These are phyloP conservation scores for Alcedo atthis DNA, from an alignment of 2,797 vertebrate species.

Conservation along the genomic window DNA sequence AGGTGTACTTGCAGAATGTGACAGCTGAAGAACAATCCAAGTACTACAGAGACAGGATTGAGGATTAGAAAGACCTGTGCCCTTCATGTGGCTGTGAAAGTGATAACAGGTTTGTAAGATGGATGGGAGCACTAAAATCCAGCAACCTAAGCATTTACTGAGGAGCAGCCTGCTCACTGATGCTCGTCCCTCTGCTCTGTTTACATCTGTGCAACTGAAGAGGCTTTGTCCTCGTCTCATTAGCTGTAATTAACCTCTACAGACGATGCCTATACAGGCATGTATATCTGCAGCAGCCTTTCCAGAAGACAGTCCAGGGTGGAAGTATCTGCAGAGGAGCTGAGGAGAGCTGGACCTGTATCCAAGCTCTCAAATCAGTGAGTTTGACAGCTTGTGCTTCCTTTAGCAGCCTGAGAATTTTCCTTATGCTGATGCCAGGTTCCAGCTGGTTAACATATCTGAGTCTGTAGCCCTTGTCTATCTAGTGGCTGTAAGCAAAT, in stretches of 20 bases:
- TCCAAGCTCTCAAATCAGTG: background rate
- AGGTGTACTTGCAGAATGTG: background rate
- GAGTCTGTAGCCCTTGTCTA: background rate
- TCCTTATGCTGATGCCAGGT: background rate
- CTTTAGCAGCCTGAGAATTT: background rate
- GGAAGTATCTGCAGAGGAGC: background rate
- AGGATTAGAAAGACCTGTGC: background rate
- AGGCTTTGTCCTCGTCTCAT: background rate
- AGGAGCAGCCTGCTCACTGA: fast-evolving
- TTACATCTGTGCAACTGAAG: background rate
- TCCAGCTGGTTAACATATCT: background rate
- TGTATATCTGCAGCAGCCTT: background rate
- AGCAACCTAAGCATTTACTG: background rate
- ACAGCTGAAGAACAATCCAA: background rate
- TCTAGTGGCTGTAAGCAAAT: background rate
- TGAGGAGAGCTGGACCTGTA: background rate
- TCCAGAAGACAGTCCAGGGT: background rate
- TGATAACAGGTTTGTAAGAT: background rate
- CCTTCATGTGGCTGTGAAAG: background rate
- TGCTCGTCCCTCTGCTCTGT: background rate
- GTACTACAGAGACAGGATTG: background rate
- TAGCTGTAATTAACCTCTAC: background rate
- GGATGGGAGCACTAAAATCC: background rate
- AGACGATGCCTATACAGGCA: background rate
- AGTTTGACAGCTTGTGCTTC: background rate